A percentile compares a stretch with the other conserved stretches of the same genome.
These are phyloP conservation scores for Graphium colonna DNA, from an alignment of 2,888 invertebrate genomes.

Conservation along the genomic window DNA sequence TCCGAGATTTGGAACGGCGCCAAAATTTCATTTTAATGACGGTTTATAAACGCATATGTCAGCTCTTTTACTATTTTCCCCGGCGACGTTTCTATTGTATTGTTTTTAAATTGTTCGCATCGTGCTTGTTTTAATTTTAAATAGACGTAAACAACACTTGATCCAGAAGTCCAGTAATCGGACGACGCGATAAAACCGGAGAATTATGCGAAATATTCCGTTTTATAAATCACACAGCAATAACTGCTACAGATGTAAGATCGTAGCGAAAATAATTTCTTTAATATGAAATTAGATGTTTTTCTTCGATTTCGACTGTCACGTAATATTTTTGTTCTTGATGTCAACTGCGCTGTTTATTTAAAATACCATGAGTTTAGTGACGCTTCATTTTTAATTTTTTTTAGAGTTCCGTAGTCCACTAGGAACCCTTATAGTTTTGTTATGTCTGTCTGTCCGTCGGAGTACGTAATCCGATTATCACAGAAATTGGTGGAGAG, in stretches of 20 bases:
- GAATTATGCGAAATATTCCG: conserved; percentile 6
- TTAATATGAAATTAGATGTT: background rate
- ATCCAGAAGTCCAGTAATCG: conserved; percentile 10
- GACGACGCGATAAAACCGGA: conserved; percentile 2
- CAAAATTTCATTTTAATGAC: conserved; percentile 77
- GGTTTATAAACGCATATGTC: conserved; percentile 67
- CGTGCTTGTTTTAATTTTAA: conserved; percentile 20
- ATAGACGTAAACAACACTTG: background rate
- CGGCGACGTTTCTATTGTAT: conserved; percentile 30
- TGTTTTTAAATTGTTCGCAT: conserved; percentile 27
- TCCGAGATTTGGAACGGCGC: conserved; percentile 61
- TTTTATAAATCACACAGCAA: conserved; percentile 1
- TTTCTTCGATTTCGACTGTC: too few species aligned
- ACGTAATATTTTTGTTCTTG: too few species aligned
- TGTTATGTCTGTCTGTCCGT: too few species aligned
- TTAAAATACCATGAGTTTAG: too few species aligned
- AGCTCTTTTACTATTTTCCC: conserved; percentile 48
- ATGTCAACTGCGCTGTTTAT: too few species aligned
- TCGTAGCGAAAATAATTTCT: conserved; percentile 1
- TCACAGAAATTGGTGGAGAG: too few species aligned
- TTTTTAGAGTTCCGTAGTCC: too few species aligned
- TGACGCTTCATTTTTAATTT: too few species aligned
- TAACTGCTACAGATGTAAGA: conserved; percentile 7
- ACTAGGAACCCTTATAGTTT: too few species aligned
- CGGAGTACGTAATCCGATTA: too few species aligned